Evolutionary conservation across 2,113 vertebrate species (phyloP), one percentile per base, ranked within the genome.

Genomic region (Phalacrocorax carbo): DNA sequence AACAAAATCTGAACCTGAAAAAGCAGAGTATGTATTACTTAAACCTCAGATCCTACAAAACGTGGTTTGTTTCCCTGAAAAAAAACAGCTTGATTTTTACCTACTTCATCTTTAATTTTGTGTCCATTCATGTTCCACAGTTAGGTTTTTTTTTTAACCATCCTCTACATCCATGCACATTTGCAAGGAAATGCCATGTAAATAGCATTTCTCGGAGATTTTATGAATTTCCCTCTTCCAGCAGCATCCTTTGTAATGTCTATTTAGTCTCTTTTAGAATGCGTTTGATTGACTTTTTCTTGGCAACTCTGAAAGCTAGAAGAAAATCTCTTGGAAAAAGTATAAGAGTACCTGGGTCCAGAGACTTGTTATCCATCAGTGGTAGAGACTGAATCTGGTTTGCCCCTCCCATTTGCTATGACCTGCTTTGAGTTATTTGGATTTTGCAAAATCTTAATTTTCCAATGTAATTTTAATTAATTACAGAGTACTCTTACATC

Each of bases 21-120:
- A 99, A 95, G 97, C 98, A 34, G 98, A 98, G 99, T 99, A 98
- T 19, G 99, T 99, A 81, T 55, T 30, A 51, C 6, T 75, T 30
- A 61, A 68, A 82, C 26, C 5, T 51, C 8, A 82, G 8, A 60
- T 58, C 36, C 21, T 77, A 42, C 3, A 2, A 81, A 90, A 55
- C 30, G 3, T 38, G 5, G 3, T 49, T 85, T n/a, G 4, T 71
- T 85, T 93, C 52, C 72, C 27, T 89, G 70, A 30, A 55, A 36
- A 36, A 48, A 48, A 75, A 0, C 12, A 62, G 3, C 26, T 70
- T 52, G 4, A 17, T 62, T 88, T 58, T 6, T 70, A 40, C 12
- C 34, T 49, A 11, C 19, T 48, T 12, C 10, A 65, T 78, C 21
- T 78, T 54, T 80, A 48, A 44, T 72, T 80, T 82, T 87, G 21